Conservation (phyloP, 2,797 vertebrate species). For the Tenualosa ilisha region DNA sequence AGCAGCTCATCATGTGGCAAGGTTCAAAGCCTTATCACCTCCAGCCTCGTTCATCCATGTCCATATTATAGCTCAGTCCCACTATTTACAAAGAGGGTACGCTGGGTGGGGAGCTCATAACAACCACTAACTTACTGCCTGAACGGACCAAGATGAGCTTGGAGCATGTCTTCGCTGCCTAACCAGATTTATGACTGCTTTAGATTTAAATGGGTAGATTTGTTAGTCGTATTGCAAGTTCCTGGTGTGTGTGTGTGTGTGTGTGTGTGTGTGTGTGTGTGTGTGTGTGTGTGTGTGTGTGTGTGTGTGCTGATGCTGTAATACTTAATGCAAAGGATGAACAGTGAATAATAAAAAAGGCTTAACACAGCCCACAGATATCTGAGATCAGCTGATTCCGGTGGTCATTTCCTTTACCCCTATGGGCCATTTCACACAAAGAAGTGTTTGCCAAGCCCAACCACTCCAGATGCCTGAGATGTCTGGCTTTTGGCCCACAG, state of each 20-base stretch:
- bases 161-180: neutral
- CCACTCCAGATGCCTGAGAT: neutral
- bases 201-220: neutral
- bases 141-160: neutral
- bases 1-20: neutral
- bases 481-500: too few relatives aligned
- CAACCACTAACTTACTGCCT: neutral
- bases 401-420: neutral
- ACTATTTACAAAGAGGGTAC: conserved; percentile 5
- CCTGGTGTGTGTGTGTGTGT: neutral
- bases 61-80: too few relatives aligned
- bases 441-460: neutral
- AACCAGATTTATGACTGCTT: neutral
- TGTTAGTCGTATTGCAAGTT: neutral
- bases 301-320: neutral
- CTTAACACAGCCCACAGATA: neutral
- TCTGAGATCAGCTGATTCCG: neutral
- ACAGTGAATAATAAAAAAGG: neutral
- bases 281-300: neutral
- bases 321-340: neutral
- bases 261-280: neutral
- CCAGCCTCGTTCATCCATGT: neutral
- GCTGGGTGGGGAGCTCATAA: neutral
- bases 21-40: neutral
- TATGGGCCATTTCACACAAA: neutral